Conservation (phyloP, 37 sponge, comb jelly and placozoan species). For the Cladorhizidae sp. region DNA sequence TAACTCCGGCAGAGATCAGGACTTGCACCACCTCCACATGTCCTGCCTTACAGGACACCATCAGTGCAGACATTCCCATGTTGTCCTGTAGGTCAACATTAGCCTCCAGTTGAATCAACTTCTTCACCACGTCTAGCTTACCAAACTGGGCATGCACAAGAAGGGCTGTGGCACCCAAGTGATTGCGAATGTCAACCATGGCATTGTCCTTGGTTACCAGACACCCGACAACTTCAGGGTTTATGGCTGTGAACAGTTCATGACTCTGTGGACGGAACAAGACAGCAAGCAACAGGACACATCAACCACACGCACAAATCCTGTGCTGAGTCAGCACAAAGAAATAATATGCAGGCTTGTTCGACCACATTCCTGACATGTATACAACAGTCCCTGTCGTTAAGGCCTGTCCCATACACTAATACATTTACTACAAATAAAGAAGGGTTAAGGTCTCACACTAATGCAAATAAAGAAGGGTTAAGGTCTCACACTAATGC, state of each 20-base stretch:
- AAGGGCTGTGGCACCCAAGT: conserved; percentile 18
- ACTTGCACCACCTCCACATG: conserved; percentile 18
- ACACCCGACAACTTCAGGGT: not conserved
- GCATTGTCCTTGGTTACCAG: conserved; percentile 5
- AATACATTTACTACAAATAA: too few species aligned
- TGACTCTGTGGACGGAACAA: conserved; percentile 1
- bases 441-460: too few species aligned
- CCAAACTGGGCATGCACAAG: conserved; percentile 17
- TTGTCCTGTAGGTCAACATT: conserved; percentile 41
- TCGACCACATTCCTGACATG: too few species aligned
- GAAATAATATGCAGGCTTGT: too few species aligned
- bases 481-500: too few species aligned
- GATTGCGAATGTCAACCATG: conserved; percentile 14
- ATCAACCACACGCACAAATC: too few species aligned
- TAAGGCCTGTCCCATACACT: too few species aligned
- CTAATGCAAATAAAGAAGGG: too few species aligned
- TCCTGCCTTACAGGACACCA: conserved; percentile 21
- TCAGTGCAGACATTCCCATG: conserved; percentile 18
- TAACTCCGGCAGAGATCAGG: conserved; percentile 18
- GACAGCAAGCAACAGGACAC: too few species aligned
- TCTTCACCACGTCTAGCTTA: conserved; percentile 3
- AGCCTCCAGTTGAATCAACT: conserved; percentile 4
- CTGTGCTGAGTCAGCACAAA: too few species aligned
- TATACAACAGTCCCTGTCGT: too few species aligned
- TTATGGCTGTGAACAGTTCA: not conserved